Evolutionary conservation across 2,113 vertebrate genomes (phyloP), one percentile per base, ranked within the genome.

Genomic region (Meleagris gallopavo): DNA sequence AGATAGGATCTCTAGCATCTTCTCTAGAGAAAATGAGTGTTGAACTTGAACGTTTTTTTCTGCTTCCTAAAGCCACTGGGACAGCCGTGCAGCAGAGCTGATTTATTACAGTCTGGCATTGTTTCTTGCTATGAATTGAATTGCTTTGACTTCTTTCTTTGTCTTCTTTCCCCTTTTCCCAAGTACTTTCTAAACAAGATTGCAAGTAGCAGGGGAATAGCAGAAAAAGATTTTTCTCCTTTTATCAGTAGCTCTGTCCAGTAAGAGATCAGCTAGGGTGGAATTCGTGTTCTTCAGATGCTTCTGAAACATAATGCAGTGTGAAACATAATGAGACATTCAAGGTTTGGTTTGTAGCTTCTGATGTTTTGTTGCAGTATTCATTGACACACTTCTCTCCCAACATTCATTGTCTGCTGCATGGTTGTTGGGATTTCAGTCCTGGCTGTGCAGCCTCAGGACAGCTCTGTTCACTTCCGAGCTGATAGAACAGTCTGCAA

Each of bases 41-140:
- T 76, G 50, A 83, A 74, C 78, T 92, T 84, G 57, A 58, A 30
- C 5, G 41, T 43, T 2, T 46, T 25, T 72, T 82, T 25, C 72
- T 74, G 2, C 32, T 89, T 91, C 10, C 12, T 87, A 46, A 70
- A 75, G 38, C 72, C 0, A 1, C 25, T 57, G 52, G n/a, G 50
- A 48, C 32, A 43, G 7, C 34, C 67, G 2, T 67, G 32, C 18
- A 65, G 13, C 2, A 10, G 19, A 22, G 16, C 38, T 94, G 67
- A 88, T 87, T 76, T 85, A 72, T 79, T 83, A 21, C 24, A 22
- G 45, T 70, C 27, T 76, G 5, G 45, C 29, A 18, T 45, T 88
- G 64, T 85, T 93, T 83, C 64, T 88, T 91, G 27, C 25, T 89
- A 41, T 79, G 79, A 77, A 93, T 80, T 25, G 83, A 80, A 71